Evolutionary conservation across 1,140 invertebrate species (phyloP), one percentile per base, ranked within the genome.

Genomic region (Papilio glaucus): DNA sequence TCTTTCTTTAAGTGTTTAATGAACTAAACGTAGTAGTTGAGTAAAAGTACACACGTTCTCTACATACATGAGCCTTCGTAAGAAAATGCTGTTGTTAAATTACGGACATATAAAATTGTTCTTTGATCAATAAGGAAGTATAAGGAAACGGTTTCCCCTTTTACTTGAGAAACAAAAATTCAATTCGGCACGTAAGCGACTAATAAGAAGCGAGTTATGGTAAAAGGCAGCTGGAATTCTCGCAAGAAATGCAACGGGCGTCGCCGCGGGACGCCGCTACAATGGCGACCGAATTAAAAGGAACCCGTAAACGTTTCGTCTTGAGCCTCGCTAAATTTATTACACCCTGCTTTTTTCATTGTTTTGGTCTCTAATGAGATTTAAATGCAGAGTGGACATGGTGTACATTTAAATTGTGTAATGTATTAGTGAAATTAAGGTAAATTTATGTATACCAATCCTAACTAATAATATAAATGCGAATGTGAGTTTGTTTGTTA

Each of bases 241-340:
- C 85, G 86, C 80, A 87, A 91, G 87, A 87, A 90, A 87, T 85
- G 81, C 84, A 77, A 84, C 85, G 81, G 83, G 83, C 80, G 84
- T 81, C 78, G 77, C 90, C 84, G 88, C 90, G 87, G 87, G 89
- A 85, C 78, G 87, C 84, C 85, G 77, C 81, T 82, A 91, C 89
- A 91, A 92, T 92, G 81, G 85, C 84, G 85, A 88, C 89, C 88
- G 90, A 91, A 92, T 92, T 92, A 91, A 92, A 92, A 88, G 86
- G 83, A 90, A 90, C 89, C 89, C 84, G 86, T 90, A 92, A 92
- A 88, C 82, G 87, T 87, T 89, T 88, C 84, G 84, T 87, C 87
- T 91, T 89, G 86, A 87, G 85, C 84, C 84, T 85, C 87, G 91
- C 91, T 87, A 88, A 93, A 93, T 93, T 93, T 93, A 93, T 93